Percentiles rank a stretch among this genome's conserved stretches.
These are phyloP conservation scores for Pangasius sanitwongsei DNA, from an alignment of 2,797 vertebrate species.

Conservation along the genomic window DNA sequence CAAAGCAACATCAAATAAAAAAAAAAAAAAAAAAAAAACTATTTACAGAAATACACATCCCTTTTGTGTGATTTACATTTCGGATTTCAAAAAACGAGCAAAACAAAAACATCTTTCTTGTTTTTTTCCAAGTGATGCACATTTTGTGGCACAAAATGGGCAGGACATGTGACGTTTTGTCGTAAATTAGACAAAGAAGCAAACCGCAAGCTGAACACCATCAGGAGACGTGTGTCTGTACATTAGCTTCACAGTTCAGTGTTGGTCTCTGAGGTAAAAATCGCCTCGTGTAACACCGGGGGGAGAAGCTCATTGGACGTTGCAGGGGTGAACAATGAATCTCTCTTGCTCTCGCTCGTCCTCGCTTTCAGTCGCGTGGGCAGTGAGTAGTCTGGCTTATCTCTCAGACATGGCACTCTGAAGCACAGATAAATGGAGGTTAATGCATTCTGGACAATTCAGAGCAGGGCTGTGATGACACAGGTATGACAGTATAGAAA, in stretches of 20 bases:
- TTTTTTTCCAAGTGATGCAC: constrained; percentile 67
- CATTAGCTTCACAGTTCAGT: constrained; percentile 93
- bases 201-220: constrained; percentile 75
- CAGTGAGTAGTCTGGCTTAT: constrained; percentile 71
- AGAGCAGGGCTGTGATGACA: constrained; percentile 20
- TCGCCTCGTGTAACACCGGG: constrained; percentile 35
- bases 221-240: constrained; percentile 92
- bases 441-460: constrained; percentile 26
- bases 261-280: constrained; percentile 46
- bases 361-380: constrained; percentile 74
- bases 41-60: constrained; percentile 94
- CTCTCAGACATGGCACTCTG: constrained; percentile 69
- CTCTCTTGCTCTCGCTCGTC: constrained; percentile 61
- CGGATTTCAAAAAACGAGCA: constrained; percentile 58
- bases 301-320: constrained; percentile 36
- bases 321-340: constrained; percentile 41
- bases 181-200: constrained; percentile 77
- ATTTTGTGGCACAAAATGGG: constrained; percentile 84
- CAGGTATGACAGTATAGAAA: neutral
- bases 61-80: constrained; percentile 72
- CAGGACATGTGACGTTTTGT: constrained; percentile 76
- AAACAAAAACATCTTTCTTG: constrained; percentile 51
- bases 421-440: constrained; percentile 47
- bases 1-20: constrained; percentile 90
- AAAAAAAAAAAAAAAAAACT: constrained; percentile 79